Evolutionary conservation across 2,797 vertebrate genomes (phyloP), one percentile per base, ranked within the genome.

Genomic region (Gambusia yucatana): DNA sequence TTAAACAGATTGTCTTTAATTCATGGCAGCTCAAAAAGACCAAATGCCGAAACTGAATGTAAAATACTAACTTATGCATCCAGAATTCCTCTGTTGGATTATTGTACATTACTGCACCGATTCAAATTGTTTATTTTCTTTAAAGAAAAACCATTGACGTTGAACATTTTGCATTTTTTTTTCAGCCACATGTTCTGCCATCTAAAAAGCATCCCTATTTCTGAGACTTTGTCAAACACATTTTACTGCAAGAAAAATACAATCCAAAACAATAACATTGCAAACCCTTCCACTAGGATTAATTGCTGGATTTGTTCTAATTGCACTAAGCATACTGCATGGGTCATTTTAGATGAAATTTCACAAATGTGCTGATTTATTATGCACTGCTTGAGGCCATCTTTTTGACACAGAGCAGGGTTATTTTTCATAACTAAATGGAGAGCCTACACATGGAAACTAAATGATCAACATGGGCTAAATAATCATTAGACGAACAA

Each of bases 401-500:
- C 67, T 3, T 11, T n/a, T 44, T 2, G 1, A 44, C 41, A 44
- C 67, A 67, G 3, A 11, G 20, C 36, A 11, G 36, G 11, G 67
- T 70, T n/a, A 44, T 44, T 67, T 71, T 55, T 50, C 65, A 72
- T 65, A 39, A 79, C 76, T 41, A 67, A 70, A 90, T 47, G 52
- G 67, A 75, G 72, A 67, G 59, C 70, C 16, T 25, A 36, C 69
- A 20, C n/a, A 84, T 91, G 67, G 89, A 85, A 86, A 83, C 84
- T 77, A 86, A 65, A 82, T 41, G 84, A 41, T 39, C 69, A 69
- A 80, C 78, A 82, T 82, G 59, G 79, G 90, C 86, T 82, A 82
- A 89, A 85, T 83, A 85, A 84, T 85, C 73, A 86, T 50, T 55
- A 82, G 82, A 46, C 41, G 13, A 89, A 87, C 82, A 86, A 88